Evolutionary conservation across 2,113 vertebrate species (phyloP).

Genomic region (Kryptolebias marmoratus): DNA sequence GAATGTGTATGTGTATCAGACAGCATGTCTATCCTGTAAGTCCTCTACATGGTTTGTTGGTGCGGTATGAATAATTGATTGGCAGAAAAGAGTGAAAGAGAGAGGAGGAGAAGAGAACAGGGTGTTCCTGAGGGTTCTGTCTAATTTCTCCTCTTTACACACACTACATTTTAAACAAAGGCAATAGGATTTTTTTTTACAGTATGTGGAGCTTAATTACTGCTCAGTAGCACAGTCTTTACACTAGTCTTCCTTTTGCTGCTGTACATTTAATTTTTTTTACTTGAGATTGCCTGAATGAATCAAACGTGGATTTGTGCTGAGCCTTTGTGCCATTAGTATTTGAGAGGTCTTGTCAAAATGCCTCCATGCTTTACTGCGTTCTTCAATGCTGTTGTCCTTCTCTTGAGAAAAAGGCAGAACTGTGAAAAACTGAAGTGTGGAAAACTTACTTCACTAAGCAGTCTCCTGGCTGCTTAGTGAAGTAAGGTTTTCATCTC

Average conservation of each 20-base stretch:
- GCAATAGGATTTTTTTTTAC: slow-evolving; percentile 1
- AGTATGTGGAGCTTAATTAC: slow-evolving; percentile 8
- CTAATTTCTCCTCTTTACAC: not conserved
- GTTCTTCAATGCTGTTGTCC: slow-evolving; percentile 8
- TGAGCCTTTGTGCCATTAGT: slow-evolving; percentile 40
- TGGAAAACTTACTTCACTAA: too few relatives aligned
- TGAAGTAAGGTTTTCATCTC: too few relatives aligned
- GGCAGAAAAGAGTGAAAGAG: slow-evolving; percentile 37
- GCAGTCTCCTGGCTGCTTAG: too few relatives aligned
- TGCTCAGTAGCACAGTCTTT: slow-evolving; percentile 4
- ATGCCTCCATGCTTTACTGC: slow-evolving; percentile 33
- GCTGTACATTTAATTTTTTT: slow-evolving; percentile 22
- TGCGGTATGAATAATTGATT: slow-evolving; percentile 74
- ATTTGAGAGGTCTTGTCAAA: slow-evolving; percentile 51
- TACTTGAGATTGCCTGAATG: not conserved
- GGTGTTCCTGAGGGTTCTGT: slow-evolving; percentile 54
- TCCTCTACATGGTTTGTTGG: slow-evolving; percentile 41
- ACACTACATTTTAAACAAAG: not conserved
- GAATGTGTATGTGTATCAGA: slow-evolving; percentile 10
- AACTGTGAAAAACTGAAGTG: too few relatives aligned
- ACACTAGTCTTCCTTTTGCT: not conserved
- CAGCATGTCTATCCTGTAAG: slow-evolving; percentile 16
- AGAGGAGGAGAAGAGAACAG: slow-evolving; percentile 41
- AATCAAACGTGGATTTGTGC: slow-evolving; percentile 24
- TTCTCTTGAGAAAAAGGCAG: slow-evolving; percentile 10